A percentile compares a stretch with the other conserved stretches of the same genome.
Evolutionary conservation across 2,797 vertebrate genomes (phyloP).

Genomic region (Scolopax rusticola): DNA sequence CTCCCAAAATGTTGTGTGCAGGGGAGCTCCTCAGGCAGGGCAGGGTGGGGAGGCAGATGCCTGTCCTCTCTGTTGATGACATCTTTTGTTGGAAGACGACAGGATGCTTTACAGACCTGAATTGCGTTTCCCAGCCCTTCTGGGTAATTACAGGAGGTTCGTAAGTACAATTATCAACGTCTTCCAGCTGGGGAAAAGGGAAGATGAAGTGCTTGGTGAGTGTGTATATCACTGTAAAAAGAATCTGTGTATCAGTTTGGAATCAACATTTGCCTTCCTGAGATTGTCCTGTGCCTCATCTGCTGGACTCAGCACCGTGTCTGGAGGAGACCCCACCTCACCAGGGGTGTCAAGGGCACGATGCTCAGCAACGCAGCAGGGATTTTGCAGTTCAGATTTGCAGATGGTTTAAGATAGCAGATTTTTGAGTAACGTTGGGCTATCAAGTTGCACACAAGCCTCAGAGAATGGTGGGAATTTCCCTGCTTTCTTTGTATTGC

Average conservation of each 20-base stretch:
- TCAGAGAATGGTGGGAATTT: background rate
- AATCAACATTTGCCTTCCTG: background rate
- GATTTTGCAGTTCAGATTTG: background rate
- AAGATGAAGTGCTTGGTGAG: background rate
- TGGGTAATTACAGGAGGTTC: background rate
- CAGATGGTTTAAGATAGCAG: background rate
- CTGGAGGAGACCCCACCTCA: background rate
- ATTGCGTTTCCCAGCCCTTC: background rate
- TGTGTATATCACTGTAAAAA: background rate
- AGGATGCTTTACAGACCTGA: background rate
- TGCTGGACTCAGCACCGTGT: accelerated
- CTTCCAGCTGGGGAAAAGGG: background rate
- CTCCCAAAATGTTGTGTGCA: background rate
- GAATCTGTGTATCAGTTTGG: background rate
- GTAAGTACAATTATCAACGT: background rate
- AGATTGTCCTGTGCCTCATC: accelerated
- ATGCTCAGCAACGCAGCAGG: background rate
- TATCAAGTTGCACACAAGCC: background rate
- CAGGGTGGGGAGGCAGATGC: background rate
- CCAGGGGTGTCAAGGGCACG: background rate
- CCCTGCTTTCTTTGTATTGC: background rate
- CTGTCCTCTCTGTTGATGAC: background rate
- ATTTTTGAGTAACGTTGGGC: background rate
- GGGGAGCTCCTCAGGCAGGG: background rate
- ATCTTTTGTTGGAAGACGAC: background rate